Evolutionary conservation across 1,140 invertebrate genomes (phyloP).

Genomic region (Bombus superbus): DNA sequence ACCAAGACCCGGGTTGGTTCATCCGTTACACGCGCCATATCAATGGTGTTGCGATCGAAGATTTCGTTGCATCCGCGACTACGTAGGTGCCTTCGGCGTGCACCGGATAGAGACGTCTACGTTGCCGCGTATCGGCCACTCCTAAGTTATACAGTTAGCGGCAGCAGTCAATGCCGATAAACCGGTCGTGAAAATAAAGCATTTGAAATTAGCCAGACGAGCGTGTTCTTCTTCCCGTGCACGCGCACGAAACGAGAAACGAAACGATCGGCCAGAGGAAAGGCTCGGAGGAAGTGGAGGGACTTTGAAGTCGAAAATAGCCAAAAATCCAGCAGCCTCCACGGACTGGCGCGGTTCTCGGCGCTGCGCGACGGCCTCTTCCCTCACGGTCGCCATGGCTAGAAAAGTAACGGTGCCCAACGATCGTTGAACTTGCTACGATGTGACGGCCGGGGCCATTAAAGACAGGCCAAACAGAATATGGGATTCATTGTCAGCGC

Average conservation of each 20-base stretch:
- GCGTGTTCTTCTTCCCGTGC: conserved; percentile 37
- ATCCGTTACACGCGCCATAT: too few relatives aligned
- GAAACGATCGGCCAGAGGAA: neutral
- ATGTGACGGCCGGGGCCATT: conserved; percentile 55
- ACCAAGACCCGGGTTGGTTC: neutral
- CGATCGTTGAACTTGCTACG: conserved; percentile 69
- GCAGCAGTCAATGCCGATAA: conserved; percentile 32
- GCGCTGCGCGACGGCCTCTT: neutral
- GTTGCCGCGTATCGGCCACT: conserved; percentile 40
- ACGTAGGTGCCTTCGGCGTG: neutral
- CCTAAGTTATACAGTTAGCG: conserved; percentile 53
- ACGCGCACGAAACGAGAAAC: neutral
- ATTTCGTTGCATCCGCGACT: neutral
- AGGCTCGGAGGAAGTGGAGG: neutral
- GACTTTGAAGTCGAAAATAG: conserved; percentile 77
- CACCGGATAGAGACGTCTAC: conserved; percentile 42
- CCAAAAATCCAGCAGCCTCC: conserved; percentile 65
- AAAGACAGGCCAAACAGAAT: conserved; percentile 41
- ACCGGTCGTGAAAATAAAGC: conserved; percentile 68
- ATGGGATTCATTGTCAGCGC: conserved; percentile 58
- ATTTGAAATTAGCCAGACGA: conserved; percentile 64
- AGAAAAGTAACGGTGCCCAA: conserved; percentile 69
- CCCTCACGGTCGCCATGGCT: neutral
- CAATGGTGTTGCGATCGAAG: neutral
- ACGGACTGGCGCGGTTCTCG: neutral